A percentile compares a stretch with the other conserved stretches of the same genome.
These are phyloP conservation scores for Akabosia matsudoensis DNA, from an alignment of 1,140 invertebrate genomes.

Conservation along the genomic window DNA sequence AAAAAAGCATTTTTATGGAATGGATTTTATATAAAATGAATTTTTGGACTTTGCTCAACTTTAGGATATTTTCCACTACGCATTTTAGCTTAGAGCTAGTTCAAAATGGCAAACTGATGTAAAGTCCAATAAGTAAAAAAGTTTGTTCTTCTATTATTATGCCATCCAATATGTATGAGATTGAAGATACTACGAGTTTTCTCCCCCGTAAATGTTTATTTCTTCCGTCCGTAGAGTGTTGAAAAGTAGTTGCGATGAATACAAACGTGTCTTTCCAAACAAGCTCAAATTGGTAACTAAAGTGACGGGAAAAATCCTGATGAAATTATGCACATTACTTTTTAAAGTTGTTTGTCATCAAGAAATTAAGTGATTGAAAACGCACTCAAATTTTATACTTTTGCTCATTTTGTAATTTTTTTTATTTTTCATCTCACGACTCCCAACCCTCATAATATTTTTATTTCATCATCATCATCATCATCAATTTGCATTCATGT, in stretches of 20 bases:
- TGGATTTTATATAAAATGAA: not conserved
- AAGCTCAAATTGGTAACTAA: no score
- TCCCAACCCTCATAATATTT: constrained; percentile 5
- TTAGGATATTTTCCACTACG: no score
- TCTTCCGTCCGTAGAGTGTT: no score
- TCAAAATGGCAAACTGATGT: not conserved
- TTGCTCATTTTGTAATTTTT: constrained; percentile 2
- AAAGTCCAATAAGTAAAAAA: not conserved
- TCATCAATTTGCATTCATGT: not conserved
- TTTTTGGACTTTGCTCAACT: not conserved
- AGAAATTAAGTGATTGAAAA: not conserved
- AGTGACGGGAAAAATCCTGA: no score
- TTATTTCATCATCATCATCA: constrained; percentile 1
- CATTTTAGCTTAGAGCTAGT: not conserved
- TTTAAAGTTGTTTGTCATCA: no score
- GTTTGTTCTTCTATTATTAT: not conserved
- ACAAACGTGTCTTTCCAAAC: no score
- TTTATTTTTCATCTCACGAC: constrained; percentile 12
- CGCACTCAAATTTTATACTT: not conserved
- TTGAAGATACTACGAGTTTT: no score
- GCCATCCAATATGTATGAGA: not conserved
- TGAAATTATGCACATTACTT: no score
- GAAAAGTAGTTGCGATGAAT: no score
- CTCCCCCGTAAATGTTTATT: no score
- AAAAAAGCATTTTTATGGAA: not conserved